Base-by-base conservation (phyloP, 2,113 vertebrate genomes). In the Athene cunicularia region DNA sequence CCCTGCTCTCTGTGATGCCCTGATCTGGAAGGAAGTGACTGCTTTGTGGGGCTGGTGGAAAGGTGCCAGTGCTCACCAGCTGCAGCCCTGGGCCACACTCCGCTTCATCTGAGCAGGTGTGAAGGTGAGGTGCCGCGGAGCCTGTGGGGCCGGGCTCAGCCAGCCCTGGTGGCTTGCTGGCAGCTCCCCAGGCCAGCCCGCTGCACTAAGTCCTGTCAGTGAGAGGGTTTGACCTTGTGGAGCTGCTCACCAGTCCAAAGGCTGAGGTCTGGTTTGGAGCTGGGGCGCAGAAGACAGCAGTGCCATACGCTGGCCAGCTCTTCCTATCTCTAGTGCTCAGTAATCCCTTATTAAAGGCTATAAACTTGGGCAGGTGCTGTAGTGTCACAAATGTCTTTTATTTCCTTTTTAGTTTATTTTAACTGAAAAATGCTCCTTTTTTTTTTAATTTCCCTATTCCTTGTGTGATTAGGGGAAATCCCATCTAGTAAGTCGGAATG, bases 1-100 rank as follows among this genome's bases (percentile, higher is more conserved):
- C 52, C 47, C 41, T 1, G 5, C 64, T 81, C 53, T 3, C 59
- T 3, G 0, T 7, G 55, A 2, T 1, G 2, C 22, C 43, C 23
- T 18, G 67, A 0, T 0, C 56, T 53, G 41, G 37, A 26, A 37
- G 32, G 83, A n/a, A 30, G 71, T 0, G 2, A 0, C 49, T 43
- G 71, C 45, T 32, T 19, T 27, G 64, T 50, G 80, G 80, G 35
- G 79, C 35, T 21, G 63, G 49, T 73, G 86, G 86, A 19, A 27
- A 28, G 18, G 23, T 0, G 39, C 83, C 75, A 35, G 72, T 0
- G 0, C 67, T 14, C 49, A 12, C 62, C 67, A 52, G 39, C 89
- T 76, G 58, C 58, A 80, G 59, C 53, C 64, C 62, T 76, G 82
- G 37, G 52, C 47, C 33, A 5, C 1, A 1, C 28, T 56, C 8